A percentile compares a stretch with the other conserved stretches of the same genome.
phyloP scores from a whole-genome alignment of 2,113 vertebrate genomes.

The Hirundichthys speculiger region DNA sequence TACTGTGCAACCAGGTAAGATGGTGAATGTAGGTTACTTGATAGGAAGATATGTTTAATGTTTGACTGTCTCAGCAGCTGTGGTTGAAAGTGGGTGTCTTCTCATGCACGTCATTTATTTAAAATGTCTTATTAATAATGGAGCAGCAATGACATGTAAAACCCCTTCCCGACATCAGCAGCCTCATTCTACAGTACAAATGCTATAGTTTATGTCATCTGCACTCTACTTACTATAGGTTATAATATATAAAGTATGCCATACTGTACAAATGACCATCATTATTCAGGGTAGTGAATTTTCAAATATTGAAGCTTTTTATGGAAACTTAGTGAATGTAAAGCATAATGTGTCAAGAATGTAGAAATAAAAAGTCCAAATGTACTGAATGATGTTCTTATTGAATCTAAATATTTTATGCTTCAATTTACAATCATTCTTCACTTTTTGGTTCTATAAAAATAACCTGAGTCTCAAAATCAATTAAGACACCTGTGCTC shows the following conservation, averaged over 20 bases:
- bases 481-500: no score
- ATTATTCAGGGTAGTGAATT: no score
- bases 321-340: no score
- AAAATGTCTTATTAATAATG: constrained; percentile 69
- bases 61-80: constrained; percentile 57
- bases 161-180: constrained; percentile 57
- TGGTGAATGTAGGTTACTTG: constrained; percentile 25
- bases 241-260: constrained; percentile 56
- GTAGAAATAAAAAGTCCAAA: no score
- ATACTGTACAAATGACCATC: constrained; percentile 3
- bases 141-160: constrained; percentile 55
- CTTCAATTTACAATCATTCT: no score
- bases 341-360: no score
- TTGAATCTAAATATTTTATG: no score
- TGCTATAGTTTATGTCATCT: constrained; percentile 70
- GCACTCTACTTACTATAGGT: constrained; percentile 55
- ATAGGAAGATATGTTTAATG: constrained; percentile 35
- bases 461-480: no score
- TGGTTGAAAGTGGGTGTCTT: constrained; percentile 52
- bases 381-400: no score
- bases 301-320: no score
- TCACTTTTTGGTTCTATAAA: no score
- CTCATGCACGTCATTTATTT: constrained; percentile 66
- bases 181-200: constrained; percentile 58
- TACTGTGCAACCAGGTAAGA: constrained; percentile 22